These are phyloP conservation scores for Dascyllus trimaculatus DNA, from an alignment of 2,113 vertebrate genomes.

Conservation along the genomic window DNA sequence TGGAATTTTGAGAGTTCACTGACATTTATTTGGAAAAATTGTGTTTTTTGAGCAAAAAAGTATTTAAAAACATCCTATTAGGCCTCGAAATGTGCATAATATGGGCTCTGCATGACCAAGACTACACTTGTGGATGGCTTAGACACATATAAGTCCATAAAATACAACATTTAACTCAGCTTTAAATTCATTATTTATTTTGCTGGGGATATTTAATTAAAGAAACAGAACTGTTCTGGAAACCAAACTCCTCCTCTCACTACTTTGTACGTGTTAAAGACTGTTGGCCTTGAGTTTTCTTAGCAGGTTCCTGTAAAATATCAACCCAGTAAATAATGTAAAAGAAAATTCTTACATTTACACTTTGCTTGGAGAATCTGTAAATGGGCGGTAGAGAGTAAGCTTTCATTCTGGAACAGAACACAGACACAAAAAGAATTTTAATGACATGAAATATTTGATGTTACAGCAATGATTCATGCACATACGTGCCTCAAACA, in stretches of 20 bases:
- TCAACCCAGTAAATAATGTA: background rate
- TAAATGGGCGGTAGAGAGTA: constrained; percentile 89
- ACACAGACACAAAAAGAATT: constrained; percentile 16
- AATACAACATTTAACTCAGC: too few relatives aligned
- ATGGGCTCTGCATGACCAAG: too few relatives aligned
- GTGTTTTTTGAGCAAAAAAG: too few relatives aligned
- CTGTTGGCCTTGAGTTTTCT: background rate
- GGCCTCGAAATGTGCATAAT: too few relatives aligned
- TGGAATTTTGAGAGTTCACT: background rate
- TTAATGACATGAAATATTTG: background rate
- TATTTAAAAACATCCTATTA: too few relatives aligned
- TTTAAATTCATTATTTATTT: too few relatives aligned
- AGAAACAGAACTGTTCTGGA: too few relatives aligned
- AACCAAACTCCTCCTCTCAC: too few relatives aligned
- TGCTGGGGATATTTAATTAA: too few relatives aligned
- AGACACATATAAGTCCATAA: too few relatives aligned
- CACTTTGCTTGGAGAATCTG: constrained; percentile 90
- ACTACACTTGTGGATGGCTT: too few relatives aligned
- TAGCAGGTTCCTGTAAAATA: background rate
- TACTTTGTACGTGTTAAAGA: background rate
- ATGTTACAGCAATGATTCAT: background rate
- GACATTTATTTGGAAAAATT: background rate
- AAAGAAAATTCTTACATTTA: constrained; percentile 88
- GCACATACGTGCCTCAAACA: fast-evolving
- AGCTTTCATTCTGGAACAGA: constrained; percentile 89